phyloP scores from a whole-genome alignment of 2,113 vertebrate species.

The Bujurquina vittata region DNA sequence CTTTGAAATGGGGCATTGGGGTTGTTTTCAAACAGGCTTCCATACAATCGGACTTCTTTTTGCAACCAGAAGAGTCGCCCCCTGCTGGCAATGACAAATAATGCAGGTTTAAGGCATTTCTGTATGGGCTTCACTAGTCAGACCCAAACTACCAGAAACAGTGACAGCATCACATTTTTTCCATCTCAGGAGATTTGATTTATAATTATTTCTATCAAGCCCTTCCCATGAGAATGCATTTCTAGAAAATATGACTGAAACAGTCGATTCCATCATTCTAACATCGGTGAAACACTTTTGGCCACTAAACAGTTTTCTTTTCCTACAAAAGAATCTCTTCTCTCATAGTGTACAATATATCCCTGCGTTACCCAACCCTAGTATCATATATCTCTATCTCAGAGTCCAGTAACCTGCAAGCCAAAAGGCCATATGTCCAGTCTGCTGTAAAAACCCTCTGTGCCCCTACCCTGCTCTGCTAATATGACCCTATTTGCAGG shows the following conservation, averaged over 20 bases:
- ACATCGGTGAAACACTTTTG: not conserved
- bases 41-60: too few species aligned
- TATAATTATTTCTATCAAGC: not conserved
- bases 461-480: not conserved
- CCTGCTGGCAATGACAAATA: too few species aligned
- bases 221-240: too few species aligned
- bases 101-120: too few species aligned
- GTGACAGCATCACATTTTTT: too few species aligned
- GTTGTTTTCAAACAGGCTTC: too few species aligned
- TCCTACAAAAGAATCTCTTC: not conserved
- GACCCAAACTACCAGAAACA: too few species aligned
- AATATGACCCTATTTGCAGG: conserved; percentile 16
- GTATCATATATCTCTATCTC: conserved; percentile 24
- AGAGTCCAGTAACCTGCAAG: conserved; percentile 5
- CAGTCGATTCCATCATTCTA: not conserved
- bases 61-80: too few species aligned
- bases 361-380: not conserved
- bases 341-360: not conserved
- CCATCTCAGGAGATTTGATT: not conserved
- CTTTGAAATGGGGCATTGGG: too few species aligned
- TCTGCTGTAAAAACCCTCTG: conserved; percentile 19
- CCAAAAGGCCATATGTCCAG: conserved; percentile 40
- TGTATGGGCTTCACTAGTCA: too few species aligned
- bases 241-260: not conserved
- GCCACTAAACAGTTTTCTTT: not conserved